Base-by-base conservation (phyloP, 2,888 invertebrate species). In the Diarsia mendica region DNA sequence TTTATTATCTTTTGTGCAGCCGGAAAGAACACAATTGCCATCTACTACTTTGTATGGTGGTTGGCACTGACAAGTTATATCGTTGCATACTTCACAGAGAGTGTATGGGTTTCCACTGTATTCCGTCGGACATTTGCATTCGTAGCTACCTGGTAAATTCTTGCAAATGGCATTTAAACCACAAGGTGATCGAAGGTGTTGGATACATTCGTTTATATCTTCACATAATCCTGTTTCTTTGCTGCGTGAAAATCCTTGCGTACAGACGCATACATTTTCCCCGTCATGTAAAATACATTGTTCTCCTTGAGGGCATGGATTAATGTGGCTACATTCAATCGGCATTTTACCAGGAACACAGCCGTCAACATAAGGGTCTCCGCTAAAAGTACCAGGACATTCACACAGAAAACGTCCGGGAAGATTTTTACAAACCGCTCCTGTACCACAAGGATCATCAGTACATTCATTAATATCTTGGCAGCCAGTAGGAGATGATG, bases 141-240 rank as follows among this genome's bases (percentile, higher is more conserved):
- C 99, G 91, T 99, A 99, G 91, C 98, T 98, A 66, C 99, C 99
- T 0, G 99, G 99, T 69, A 99, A 95, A 94, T 99, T 99, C 92
- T 98, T 99, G 90, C 99, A 99, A 75, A 99, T 97, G 0, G 99
- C 98, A 93, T 99, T 98, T 44, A 98, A 94, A 0, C 99, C 99
- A 93, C 99, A 99, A 28, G 98, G 98, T 4, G 98, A 97, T 86
- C 98, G 98, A 74, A 97, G 98, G 48, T 97, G 96, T 87, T 98
- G 98, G 6, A 97, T 97, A 90, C 99, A 99, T 93, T 99, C 99
- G 90, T 99, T 98, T 73, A 98, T 97, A 92, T 99, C 99, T 90
- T 98, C 97, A 94, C 99, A 99, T 91, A 98, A 97, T 64, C 98
- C 98, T 44, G 97, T 97, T 86, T 97, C 97, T 67, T 97, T 96